phyloP scores from a whole-genome alignment of 1,140 invertebrate species.

The Piezodorus guildinii region DNA sequence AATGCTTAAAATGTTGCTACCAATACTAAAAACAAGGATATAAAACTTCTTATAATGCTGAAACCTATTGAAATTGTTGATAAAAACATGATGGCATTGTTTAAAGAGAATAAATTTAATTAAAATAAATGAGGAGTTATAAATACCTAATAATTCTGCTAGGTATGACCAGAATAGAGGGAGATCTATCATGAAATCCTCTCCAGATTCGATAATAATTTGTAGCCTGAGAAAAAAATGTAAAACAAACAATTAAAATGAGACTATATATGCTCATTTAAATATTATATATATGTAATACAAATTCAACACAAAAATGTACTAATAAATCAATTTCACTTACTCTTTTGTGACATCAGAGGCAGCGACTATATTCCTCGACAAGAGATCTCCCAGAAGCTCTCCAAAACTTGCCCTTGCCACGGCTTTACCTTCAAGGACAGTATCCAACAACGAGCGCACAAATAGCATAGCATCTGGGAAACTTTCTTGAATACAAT shows the following conservation, averaged over 20 bases:
- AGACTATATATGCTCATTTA: too few species aligned
- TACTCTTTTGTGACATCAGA: slow-evolving; percentile 6
- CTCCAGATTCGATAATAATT: slow-evolving; percentile 25
- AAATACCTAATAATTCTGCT: slow-evolving; percentile 37
- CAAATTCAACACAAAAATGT: neutral
- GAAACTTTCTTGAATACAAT: slow-evolving; percentile 11
- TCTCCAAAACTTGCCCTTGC: slow-evolving; percentile 5
- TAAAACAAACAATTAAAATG: neutral
- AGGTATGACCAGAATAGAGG: slow-evolving; percentile 61
- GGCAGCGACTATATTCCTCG: slow-evolving; percentile 8
- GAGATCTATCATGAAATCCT: slow-evolving; percentile 60
- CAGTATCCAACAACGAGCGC: neutral
- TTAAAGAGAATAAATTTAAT: too few species aligned
- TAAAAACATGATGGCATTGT: too few species aligned
- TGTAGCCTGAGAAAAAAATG: slow-evolving; percentile 11
- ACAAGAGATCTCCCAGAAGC: neutral
- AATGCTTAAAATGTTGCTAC: too few species aligned
- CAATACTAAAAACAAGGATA: too few species aligned
- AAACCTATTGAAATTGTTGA: too few species aligned
- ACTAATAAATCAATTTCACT: neutral
- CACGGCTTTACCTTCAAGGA: slow-evolving; percentile 3
- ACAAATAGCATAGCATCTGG: slow-evolving; percentile 1
- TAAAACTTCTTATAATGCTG: too few species aligned
- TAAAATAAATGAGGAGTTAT: too few species aligned
- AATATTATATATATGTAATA: too few species aligned